These are phyloP conservation scores for Oncorhynchus nerka DNA, from an alignment of 2,113 vertebrate species.

Conservation along the genomic window DNA sequence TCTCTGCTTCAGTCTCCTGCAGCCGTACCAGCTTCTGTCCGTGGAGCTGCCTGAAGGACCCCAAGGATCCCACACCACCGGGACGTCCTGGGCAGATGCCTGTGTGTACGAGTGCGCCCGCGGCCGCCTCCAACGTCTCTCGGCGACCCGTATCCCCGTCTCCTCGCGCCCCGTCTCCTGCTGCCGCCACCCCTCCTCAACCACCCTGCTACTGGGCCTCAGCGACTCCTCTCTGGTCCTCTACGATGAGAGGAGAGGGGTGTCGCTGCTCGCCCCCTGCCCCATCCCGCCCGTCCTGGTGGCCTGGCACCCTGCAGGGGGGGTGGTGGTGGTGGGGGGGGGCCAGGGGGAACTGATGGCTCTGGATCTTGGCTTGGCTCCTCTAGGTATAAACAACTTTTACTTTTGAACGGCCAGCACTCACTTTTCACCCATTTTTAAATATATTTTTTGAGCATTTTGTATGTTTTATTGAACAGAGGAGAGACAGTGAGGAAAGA, in stretches of 20 bases:
- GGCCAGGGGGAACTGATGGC: slow-evolving; percentile 87
- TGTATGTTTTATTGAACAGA: no score
- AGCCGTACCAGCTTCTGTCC: slow-evolving; percentile 84
- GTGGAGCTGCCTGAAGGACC: slow-evolving; percentile 75
- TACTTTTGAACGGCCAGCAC: no score
- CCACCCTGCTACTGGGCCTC: slow-evolving; percentile 84
- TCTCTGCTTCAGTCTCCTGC: slow-evolving; percentile 79
- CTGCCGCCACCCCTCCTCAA: slow-evolving; percentile 77
- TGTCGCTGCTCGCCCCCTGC: slow-evolving; percentile 76
- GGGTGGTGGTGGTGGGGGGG: slow-evolving; percentile 78
- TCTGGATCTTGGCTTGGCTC: slow-evolving; percentile 87
- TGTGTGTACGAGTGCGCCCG: slow-evolving; percentile 80
- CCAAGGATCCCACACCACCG: slow-evolving; percentile 43
- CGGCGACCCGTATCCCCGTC: slow-evolving; percentile 79
- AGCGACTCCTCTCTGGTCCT: slow-evolving; percentile 87
- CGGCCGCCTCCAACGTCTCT: slow-evolving; percentile 75
- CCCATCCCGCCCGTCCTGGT: slow-evolving; percentile 77
- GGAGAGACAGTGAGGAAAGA: no score
- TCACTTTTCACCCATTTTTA: no score
- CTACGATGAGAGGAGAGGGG: slow-evolving; percentile 77
- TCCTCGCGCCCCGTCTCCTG: slow-evolving; percentile 80
- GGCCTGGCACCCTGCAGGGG: slow-evolving; percentile 86
- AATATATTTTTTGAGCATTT: no score
- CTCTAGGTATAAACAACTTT: slow-evolving; percentile 66
- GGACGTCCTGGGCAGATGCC: slow-evolving; percentile 72